Evolutionary conservation across 2,888 invertebrate genomes (phyloP).

Genomic region (Graphium colonna): DNA sequence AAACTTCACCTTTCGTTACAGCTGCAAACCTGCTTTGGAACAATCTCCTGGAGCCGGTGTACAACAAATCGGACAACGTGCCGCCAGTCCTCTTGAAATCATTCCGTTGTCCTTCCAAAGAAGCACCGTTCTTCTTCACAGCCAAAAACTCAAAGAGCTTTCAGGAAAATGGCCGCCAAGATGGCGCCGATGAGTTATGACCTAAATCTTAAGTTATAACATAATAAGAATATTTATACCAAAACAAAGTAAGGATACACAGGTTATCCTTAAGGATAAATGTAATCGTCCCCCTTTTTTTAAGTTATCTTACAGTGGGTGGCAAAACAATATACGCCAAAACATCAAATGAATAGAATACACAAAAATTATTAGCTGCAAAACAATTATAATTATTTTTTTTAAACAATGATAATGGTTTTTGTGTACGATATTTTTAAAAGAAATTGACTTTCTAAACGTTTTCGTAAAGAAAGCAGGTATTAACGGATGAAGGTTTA

Average conservation of each 20-base stretch:
- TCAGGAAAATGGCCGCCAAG: constrained; percentile 52
- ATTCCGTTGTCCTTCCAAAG: constrained; percentile 80
- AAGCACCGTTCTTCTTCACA: constrained; percentile 84
- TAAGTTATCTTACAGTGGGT: neutral
- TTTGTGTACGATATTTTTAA: too few relatives aligned
- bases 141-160: constrained; percentile 69
- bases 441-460: too few relatives aligned
- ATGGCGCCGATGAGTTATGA: constrained; percentile 41
- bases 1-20: constrained; percentile 59
- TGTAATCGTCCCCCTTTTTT: too few relatives aligned
- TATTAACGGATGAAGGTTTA: too few relatives aligned
- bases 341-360: too few relatives aligned
- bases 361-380: too few relatives aligned
- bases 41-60: constrained; percentile 85
- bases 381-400: too few relatives aligned
- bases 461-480: too few relatives aligned
- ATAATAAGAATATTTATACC: neutral
- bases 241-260: neutral
- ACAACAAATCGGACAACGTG: constrained; percentile 79
- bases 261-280: too few relatives aligned
- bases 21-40: constrained; percentile 87
- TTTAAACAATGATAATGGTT: too few relatives aligned
- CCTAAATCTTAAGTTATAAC: constrained; percentile 21
- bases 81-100: constrained; percentile 80
- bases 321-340: too few relatives aligned